These are phyloP conservation scores for Oenanthe melanoleuca DNA, from an alignment of 2,113 vertebrate species.

Conservation along the genomic window DNA sequence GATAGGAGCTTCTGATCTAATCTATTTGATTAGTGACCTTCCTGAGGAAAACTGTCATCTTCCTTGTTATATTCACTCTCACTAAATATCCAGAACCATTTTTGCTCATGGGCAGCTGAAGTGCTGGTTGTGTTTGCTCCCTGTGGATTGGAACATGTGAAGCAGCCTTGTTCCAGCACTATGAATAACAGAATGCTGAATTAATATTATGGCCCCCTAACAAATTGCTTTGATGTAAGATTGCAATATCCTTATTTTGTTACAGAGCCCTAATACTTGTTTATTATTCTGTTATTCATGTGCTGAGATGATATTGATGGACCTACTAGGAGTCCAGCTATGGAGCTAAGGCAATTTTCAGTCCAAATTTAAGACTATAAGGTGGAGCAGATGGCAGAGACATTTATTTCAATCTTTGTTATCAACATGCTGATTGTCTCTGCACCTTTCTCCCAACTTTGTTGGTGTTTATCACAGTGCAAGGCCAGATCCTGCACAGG, in stretches of 20 bases:
- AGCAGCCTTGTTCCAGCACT: background rate
- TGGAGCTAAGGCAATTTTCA: background rate
- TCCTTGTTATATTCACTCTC: background rate
- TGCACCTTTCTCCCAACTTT: background rate
- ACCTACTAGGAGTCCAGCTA: background rate
- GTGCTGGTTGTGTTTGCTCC: background rate
- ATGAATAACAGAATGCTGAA: background rate
- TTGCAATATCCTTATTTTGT: background rate
- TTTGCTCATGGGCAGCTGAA: background rate
- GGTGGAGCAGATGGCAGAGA: background rate
- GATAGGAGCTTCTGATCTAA: background rate
- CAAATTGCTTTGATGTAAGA: background rate
- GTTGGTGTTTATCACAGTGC: background rate
- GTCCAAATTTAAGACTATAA: background rate
- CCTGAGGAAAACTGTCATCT: background rate
- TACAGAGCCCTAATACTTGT: background rate
- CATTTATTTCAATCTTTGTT: background rate
- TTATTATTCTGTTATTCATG: background rate
- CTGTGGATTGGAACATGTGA: background rate
- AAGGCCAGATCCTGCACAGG: background rate
- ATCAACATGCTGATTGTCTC: background rate
- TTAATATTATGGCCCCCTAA: background rate
- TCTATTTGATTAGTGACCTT: background rate
- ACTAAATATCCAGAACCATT: background rate
- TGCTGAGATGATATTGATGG: background rate